These are phyloP conservation scores for Malurus cyaneus DNA, from an alignment of 2,113 vertebrate species.

Conservation along the genomic window DNA sequence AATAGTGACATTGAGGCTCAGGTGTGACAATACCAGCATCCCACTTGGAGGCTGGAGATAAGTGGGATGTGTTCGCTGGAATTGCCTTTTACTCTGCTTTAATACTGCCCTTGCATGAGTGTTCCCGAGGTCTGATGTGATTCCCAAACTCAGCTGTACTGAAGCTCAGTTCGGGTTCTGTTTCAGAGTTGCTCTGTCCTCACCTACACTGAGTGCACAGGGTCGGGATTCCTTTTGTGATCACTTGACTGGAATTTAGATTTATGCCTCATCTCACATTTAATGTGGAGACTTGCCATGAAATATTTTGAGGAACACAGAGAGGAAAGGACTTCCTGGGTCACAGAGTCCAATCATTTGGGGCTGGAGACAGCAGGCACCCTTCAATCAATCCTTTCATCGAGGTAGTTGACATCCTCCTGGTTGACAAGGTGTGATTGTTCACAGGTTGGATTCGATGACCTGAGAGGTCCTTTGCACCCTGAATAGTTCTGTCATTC, in stretches of 20 bases:
- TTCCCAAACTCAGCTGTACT: neutral
- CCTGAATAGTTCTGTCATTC: rapidly evolving
- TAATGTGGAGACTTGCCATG: neutral
- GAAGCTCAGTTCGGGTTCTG: neutral
- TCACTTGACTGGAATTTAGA: neutral
- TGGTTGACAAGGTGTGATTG: neutral
- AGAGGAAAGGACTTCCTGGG: neutral
- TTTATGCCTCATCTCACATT: neutral
- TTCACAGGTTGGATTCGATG: neutral
- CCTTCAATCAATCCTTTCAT: rapidly evolving
- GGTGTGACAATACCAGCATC: neutral
- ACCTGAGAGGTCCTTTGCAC: neutral
- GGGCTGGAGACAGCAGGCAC: neutral
- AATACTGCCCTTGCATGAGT: neutral
- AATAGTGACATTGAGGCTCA: neutral
- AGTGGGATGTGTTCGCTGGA: neutral
- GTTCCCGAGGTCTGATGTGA: neutral
- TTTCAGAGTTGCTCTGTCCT: neutral
- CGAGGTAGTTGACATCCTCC: rapidly evolving
- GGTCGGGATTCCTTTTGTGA: neutral
- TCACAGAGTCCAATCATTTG: neutral
- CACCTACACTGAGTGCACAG: neutral
- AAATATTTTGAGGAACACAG: neutral
- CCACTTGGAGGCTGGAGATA: neutral
- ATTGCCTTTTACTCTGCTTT: neutral